phyloP scores from a whole-genome alignment of 1,140 invertebrate genomes.

The Bombus breviceps region DNA sequence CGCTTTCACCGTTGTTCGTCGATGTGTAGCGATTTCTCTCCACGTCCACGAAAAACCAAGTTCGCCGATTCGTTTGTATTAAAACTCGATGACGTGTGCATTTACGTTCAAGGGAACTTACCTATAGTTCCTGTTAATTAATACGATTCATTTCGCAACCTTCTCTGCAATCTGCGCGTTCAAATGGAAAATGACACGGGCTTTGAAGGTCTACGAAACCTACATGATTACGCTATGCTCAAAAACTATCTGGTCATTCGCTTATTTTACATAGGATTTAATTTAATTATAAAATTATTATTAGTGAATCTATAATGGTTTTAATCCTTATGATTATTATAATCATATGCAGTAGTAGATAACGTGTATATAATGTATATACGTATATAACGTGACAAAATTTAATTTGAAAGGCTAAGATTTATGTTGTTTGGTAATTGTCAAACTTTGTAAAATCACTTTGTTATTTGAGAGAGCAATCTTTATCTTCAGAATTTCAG shows the following conservation, averaged over 20 bases:
- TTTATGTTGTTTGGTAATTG: too few relatives aligned
- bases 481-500: too few relatives aligned
- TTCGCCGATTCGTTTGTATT: background rate
- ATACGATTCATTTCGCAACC: background rate
- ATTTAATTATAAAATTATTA: background rate
- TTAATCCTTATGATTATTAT: too few relatives aligned
- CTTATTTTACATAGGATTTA: background rate
- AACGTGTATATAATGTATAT: too few relatives aligned
- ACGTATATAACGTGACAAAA: too few relatives aligned
- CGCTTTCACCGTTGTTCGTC: constrained; percentile 54
- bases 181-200: background rate
- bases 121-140: constrained; percentile 8
- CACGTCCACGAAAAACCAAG: background rate
- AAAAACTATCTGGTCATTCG: background rate
- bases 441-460: too few relatives aligned
- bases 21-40: constrained; percentile 51
- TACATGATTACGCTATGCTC: background rate
- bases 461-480: too few relatives aligned
- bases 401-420: too few relatives aligned
- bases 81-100: constrained; percentile 3
- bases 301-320: background rate
- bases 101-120: constrained; percentile 25
- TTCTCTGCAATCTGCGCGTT: background rate
- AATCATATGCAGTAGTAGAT: too few relatives aligned
- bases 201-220: background rate